A percentile compares a stretch with the other conserved stretches of the same genome.
These are phyloP conservation scores for Xanthorhoe spadicearia DNA, from an alignment of 2,888 invertebrate species.

Conservation along the genomic window DNA sequence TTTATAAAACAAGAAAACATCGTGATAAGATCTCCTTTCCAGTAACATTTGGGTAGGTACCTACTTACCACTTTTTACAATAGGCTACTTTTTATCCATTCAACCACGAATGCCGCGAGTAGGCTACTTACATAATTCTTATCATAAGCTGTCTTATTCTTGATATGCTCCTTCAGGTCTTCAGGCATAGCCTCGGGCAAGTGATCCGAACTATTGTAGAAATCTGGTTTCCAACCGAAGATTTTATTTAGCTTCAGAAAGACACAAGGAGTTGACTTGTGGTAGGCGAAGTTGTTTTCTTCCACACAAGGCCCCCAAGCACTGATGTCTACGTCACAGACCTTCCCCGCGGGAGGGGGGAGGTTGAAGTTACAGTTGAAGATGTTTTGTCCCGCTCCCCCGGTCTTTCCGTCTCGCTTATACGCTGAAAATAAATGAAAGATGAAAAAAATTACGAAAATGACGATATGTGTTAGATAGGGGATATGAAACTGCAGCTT, in stretches of 20 bases:
- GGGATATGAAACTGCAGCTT: no score
- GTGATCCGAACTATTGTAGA: slow-evolving; percentile 88
- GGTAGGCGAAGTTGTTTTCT: slow-evolving; percentile 95
- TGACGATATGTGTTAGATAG: no score
- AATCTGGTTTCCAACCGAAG: slow-evolving; percentile 94
- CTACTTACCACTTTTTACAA: no score
- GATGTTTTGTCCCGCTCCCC: slow-evolving; percentile 90
- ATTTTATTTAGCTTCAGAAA: slow-evolving; percentile 98
- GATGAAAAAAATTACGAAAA: no score
- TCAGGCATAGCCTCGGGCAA: slow-evolving; percentile 91
- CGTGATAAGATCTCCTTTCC: no score
- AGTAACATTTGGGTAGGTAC: no score
- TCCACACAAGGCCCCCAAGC: slow-evolving; percentile 92
- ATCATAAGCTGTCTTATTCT: slow-evolving; percentile 76
- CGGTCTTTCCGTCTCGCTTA: slow-evolving; percentile 88
- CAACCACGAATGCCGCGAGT: no score
- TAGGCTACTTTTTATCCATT: no score
- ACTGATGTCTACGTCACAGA: slow-evolving; percentile 94
- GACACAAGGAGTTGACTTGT: slow-evolving; percentile 96
- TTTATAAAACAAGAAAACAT: no score
- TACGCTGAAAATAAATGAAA: slow-evolving; percentile 80
- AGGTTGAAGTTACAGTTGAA: slow-evolving; percentile 90
- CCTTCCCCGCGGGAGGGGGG: slow-evolving; percentile 89
- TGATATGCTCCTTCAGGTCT: slow-evolving; percentile 88
- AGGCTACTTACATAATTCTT: slow-evolving; percentile 73